Conservation (phyloP, 2,888 invertebrate genomes). For the Chymomyza fuscimana region DNA sequence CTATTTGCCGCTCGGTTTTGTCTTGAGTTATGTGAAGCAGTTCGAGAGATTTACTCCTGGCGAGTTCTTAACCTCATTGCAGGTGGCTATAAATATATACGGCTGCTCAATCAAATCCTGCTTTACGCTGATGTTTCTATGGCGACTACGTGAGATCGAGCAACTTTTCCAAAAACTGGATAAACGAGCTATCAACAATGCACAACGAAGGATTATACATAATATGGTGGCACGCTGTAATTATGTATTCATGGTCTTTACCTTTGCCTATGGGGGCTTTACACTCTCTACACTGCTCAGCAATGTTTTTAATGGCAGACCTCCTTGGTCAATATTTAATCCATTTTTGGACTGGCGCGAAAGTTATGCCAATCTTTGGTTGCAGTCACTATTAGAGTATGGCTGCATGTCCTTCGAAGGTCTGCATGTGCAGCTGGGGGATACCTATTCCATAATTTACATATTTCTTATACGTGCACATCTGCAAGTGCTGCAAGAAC, state of each 20-base stretch:
- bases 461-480: slow-evolving; percentile 49
- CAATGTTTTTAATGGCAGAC: slow-evolving; percentile 36
- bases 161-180: slow-evolving; percentile 45
- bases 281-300: slow-evolving; percentile 43
- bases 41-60: slow-evolving; percentile 52
- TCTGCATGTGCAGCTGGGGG: slow-evolving; percentile 49
- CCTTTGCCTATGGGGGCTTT: slow-evolving; percentile 41
- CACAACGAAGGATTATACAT: slow-evolving; percentile 43
- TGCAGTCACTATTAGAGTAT: slow-evolving; percentile 47
- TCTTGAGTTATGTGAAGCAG: slow-evolving; percentile 49
- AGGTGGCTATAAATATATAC: slow-evolving; percentile 49
- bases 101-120: slow-evolving; percentile 44
- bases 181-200: slow-evolving; percentile 26
- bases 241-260: slow-evolving; percentile 42
- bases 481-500: slow-evolving; percentile 50
- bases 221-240: slow-evolving; percentile 50
- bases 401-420: slow-evolving; percentile 39
- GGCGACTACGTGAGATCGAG: slow-evolving; percentile 40
- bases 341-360: slow-evolving; percentile 50
- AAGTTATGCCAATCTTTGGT: slow-evolving; percentile 36
- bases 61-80: slow-evolving; percentile 59
- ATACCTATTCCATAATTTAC: slow-evolving; percentile 48
- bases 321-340: slow-evolving; percentile 57
- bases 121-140: slow-evolving; percentile 33
- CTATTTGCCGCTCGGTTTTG: slow-evolving; percentile 51